These are phyloP conservation scores for Panopea generosa DNA, from an alignment of 2,888 invertebrate genomes.

Conservation along the genomic window DNA sequence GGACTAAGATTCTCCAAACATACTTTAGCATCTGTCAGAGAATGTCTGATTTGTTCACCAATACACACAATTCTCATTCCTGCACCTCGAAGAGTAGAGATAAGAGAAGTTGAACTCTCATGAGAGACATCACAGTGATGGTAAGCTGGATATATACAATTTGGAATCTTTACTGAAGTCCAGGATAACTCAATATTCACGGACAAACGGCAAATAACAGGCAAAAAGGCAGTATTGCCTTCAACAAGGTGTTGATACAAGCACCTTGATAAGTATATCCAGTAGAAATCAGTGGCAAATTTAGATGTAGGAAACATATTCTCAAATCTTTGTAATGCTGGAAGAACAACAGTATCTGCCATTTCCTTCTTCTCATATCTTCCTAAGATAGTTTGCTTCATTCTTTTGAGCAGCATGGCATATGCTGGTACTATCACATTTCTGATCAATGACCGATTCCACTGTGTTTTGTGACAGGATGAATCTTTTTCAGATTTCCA, in stretches of 20 bases:
- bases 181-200: too few species aligned
- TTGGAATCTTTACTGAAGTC: too few species aligned
- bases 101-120: neutral
- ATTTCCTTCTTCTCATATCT: neutral
- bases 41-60: conserved; percentile 14
- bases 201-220: too few species aligned
- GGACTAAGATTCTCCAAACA: conserved; percentile 11
- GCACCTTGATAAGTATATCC: too few species aligned
- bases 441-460: conserved; percentile 63
- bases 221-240: too few species aligned
- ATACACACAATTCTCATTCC: conserved; percentile 48
- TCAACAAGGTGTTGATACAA: too few species aligned
- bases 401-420: conserved; percentile 45
- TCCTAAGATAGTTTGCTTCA: conserved; percentile 31
- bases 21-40: conserved; percentile 28
- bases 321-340: too few species aligned
- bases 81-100: conserved; percentile 27
- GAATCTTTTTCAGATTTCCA: conserved; percentile 45
- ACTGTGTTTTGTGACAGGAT: conserved; percentile 66
- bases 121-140: too few species aligned
- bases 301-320: too few species aligned
- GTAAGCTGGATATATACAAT: too few species aligned
- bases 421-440: too few species aligned
- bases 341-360: neutral
- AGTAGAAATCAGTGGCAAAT: too few species aligned